These are phyloP conservation scores for Tupaia tana DNA, from an alignment of 2,113 vertebrate genomes.

Conservation along the genomic window DNA sequence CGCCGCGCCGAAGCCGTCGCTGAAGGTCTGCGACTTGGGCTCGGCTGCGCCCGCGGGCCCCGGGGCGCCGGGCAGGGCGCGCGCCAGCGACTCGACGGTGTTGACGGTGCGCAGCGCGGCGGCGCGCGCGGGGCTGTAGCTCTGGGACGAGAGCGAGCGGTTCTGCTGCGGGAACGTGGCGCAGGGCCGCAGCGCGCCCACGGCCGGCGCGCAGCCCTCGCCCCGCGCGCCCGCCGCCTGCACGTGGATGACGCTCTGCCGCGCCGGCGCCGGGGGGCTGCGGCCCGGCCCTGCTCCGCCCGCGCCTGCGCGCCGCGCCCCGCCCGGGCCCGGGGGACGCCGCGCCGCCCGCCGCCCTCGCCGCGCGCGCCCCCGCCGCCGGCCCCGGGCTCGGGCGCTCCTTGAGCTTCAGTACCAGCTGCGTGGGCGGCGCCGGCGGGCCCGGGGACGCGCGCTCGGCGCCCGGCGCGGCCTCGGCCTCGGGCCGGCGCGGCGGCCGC, in stretches of 20 bases:
- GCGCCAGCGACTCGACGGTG: slow-evolving; percentile 91
- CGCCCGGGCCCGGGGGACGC: slow-evolving; percentile 89
- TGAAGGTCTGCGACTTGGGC: slow-evolving; percentile 97
- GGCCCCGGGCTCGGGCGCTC: slow-evolving; percentile 92
- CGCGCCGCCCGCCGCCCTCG: slow-evolving; percentile 86
- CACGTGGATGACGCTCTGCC: slow-evolving; percentile 97
- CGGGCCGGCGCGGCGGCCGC: slow-evolving; percentile 83
- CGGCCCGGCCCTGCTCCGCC: slow-evolving; percentile 93
- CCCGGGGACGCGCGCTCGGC: slow-evolving; percentile 93
- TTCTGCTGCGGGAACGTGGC: slow-evolving; percentile 99
- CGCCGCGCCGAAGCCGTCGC: slow-evolving; percentile 93
- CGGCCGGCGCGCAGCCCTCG: slow-evolving; percentile 91
- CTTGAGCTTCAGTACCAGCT: slow-evolving; percentile 92
- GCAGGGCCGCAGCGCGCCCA: slow-evolving; percentile 95
- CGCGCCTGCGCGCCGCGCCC: slow-evolving; percentile 90
- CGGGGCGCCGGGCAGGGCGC: slow-evolving; percentile 56
- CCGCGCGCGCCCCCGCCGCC: slow-evolving; percentile 84
- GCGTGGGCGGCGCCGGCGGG: slow-evolving; percentile 90
- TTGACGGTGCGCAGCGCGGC: slow-evolving; percentile 92
- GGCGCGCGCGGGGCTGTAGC: slow-evolving; percentile 95
- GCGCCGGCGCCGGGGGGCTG: slow-evolving; percentile 95
- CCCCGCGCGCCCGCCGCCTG: slow-evolving; percentile 93
- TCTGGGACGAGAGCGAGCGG: slow-evolving; percentile 96
- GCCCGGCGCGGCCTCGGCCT: slow-evolving; percentile 85
- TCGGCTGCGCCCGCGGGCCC: slow-evolving; percentile 82